Evolutionary conservation across 2,113 vertebrate species (phyloP), one percentile per base, ranked within the genome.

Genomic region (Boulengerochromis microlepis): DNA sequence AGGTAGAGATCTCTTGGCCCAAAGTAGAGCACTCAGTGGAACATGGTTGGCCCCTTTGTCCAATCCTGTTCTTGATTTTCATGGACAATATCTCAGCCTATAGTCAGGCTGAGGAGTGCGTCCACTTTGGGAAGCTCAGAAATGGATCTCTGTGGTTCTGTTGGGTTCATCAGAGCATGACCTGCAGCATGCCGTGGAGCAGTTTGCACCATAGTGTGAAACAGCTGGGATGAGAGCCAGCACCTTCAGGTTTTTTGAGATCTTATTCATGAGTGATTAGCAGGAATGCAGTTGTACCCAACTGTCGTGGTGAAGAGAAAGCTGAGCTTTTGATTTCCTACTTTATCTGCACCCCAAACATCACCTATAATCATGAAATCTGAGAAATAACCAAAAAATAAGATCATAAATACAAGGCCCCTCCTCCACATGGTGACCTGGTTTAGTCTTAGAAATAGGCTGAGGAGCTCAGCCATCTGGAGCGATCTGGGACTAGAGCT

Each of bases 151-250:
- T 64, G 59, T 35, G 59, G 31, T 64, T 64, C 31, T 64, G 59
- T 7, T 35, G 31, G 31, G 59, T 64, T 64, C 59, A 0, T n/a
- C 31, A 0, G 59, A 35, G 18, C 31, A 0, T n/a, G 59, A 64
- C 18, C 59, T 64, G 31, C 59, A 59, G 56, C 56, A 64, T 64
- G 59, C 29, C 5, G 9, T 40, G 38, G 38, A 40, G 38, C 38
- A 40, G 38, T 40, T 40, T 40, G 38, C 38, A 40, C 10, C 40
- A 12, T 12, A 42, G 40, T 35, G 59, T 64, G 59, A 19, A 64
- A 35, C 18, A 12, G 61, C 61, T 66, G 19, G 61, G 61, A 22
- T 8, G 19, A 38, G 33, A 66, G 61, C 33, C 59, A 64, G 59
- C 29, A 64, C 59, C 33, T 22, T 38, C 33, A 66, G 33, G 19